Base-by-base conservation (phyloP, 1,140 invertebrate species). In the Drosophila leontia region DNA sequence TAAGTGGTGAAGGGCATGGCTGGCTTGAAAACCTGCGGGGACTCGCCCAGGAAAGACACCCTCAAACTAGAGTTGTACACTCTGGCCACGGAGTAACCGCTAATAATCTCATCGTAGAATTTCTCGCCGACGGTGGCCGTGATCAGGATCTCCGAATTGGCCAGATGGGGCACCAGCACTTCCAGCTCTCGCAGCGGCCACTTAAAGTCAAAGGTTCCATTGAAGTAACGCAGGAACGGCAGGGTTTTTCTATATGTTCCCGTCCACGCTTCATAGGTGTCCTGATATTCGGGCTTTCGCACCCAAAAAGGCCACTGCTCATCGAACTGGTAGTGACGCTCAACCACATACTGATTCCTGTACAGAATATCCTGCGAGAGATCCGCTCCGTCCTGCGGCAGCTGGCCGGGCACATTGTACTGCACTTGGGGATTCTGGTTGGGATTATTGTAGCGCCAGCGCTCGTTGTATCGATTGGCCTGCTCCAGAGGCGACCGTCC, bases 1-100 rank as follows among this genome's bases (percentile, higher is more conserved):
- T 97, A 94, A 0, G 94, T 81, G 13, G 92, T 92, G 37, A 92
- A 92, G 1, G 97, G 96, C 96, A 99, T 98, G 2, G 96, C 94
- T 0, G 98, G 98, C 93, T 99, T 99, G 93, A 99, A 99, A 12
- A 99, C 96, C 93, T 99, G 97, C 5, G 98, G 96, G 0, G 95
- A 95, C 29, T 97, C 97, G 1, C 98, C 98, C 0, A 99, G 94
- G 92, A 99, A 98, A 41, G 95, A 94, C 0, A 99, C 94, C 62
- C 95, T 94, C 11, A 98, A 94, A 6, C 96, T 96, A 0, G 97
- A 97, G 92, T 97, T 98, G 91, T 96, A 98, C 34, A 99, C 96
- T 59, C 97, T 94, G 0, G 98, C 96, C 29, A 96, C 96, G 1
- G 98, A 96, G 93, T 96, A 98, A 0, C 98, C 98, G 79, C 97